Evolutionary conservation across 2,888 invertebrate species (phyloP).

Genomic region (Flexamia atlantica): DNA sequence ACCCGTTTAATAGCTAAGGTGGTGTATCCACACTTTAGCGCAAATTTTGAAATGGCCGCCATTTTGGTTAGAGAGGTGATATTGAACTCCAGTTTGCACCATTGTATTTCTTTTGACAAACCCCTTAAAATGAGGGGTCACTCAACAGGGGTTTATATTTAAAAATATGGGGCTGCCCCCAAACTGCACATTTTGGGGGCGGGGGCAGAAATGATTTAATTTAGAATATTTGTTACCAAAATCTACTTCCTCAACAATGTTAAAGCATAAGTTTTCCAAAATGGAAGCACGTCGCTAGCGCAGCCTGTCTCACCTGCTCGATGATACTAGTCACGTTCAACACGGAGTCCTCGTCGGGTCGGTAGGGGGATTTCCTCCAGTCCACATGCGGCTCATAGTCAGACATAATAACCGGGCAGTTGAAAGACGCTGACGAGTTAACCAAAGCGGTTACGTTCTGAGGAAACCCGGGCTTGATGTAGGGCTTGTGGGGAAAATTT

Average conservation of each 20-base stretch:
- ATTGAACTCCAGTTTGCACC: too few relatives aligned
- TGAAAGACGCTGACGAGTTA: conserved; percentile 84
- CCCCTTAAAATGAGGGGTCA: too few relatives aligned
- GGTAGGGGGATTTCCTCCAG: conserved; percentile 82
- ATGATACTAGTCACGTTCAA: conserved; percentile 12
- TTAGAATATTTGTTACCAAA: too few relatives aligned
- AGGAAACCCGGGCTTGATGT: conserved; percentile 89
- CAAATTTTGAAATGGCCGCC: too few relatives aligned
- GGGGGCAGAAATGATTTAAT: too few relatives aligned
- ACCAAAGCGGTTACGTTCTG: conserved; percentile 87
- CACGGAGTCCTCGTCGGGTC: conserved; percentile 70
- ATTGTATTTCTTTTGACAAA: too few relatives aligned
- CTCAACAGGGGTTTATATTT: too few relatives aligned
- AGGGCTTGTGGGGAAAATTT: conserved; percentile 90
- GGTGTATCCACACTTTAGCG: too few relatives aligned
- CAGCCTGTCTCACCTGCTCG: conserved; percentile 37
- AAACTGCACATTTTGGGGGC: too few relatives aligned
- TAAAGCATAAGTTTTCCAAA: conserved; percentile 3
- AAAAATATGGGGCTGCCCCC: too few relatives aligned
- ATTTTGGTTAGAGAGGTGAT: too few relatives aligned
- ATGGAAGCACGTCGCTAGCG: not conserved
- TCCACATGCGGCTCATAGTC: conserved; percentile 90
- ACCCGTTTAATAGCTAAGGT: too few relatives aligned
- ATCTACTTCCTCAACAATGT: not conserved
- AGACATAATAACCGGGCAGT: conserved; percentile 87